Conservation (phyloP, 2,113 vertebrate genomes). For the Callopanchax toddi region DNA sequence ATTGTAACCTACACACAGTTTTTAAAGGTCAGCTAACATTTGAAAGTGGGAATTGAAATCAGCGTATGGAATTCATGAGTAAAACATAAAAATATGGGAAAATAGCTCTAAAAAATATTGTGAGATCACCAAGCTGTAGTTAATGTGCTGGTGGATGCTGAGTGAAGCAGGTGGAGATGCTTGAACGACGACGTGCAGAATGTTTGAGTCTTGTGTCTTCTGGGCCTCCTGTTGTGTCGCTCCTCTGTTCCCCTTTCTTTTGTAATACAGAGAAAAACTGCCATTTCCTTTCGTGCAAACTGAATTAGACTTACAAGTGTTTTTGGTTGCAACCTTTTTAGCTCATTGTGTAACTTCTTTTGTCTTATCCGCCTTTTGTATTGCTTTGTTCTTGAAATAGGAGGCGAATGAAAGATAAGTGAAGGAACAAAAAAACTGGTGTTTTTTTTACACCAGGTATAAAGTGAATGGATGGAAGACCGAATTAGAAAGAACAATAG, state of each 20-base stretch:
- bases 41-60: background rate
- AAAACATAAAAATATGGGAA: too few species aligned
- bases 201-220: background rate
- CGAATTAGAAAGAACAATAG: too few species aligned
- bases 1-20: slow-evolving; percentile 5
- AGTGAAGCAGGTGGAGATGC: background rate
- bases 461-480: too few species aligned
- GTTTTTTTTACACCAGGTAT: too few species aligned
- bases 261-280: background rate
- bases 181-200: too few species aligned
- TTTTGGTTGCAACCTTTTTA: slow-evolving; percentile 3
- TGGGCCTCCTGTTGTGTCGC: background rate
- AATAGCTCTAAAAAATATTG: too few species aligned
- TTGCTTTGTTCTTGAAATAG: background rate
- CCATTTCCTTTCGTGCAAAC: background rate
- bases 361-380: background rate
- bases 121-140: background rate
- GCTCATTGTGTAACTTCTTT: background rate
- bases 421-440: background rate
- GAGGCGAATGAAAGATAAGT: background rate
- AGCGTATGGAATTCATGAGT: background rate
- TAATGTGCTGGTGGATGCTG: background rate
- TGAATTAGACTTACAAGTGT: background rate
- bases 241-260: background rate
- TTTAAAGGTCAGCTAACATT: background rate